Evolutionary conservation across 2,888 invertebrate genomes (phyloP).

Genomic region (Molanna angustata): DNA sequence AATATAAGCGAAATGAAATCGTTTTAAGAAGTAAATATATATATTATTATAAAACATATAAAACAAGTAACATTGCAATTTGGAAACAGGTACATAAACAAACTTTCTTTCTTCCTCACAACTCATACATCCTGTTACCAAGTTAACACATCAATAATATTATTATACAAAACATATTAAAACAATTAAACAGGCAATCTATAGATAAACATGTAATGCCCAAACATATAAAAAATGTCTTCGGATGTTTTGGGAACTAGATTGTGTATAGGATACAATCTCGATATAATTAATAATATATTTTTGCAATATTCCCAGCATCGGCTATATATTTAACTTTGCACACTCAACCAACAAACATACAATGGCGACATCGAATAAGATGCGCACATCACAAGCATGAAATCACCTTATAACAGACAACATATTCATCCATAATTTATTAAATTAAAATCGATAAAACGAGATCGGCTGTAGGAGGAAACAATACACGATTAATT

Average conservation of each 20-base stretch:
- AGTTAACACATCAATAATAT: background rate
- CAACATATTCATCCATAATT: background rate
- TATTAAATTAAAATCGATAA: background rate
- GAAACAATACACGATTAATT: conserved; percentile 29
- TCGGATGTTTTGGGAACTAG: too few relatives aligned
- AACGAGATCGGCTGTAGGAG: conserved; percentile 33
- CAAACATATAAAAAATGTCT: too few relatives aligned
- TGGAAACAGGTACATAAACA: conserved; percentile 30
- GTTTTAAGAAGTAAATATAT: conserved; percentile 15
- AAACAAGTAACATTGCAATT: conserved; percentile 32
- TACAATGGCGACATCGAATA: too few relatives aligned
- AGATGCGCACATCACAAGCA: background rate
- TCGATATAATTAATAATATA: background rate
- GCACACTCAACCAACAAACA: conserved; percentile 6
- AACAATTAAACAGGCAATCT: background rate
- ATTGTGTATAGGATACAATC: too few relatives aligned
- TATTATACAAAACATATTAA: conserved; percentile 6
- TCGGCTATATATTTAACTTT: conserved; percentile 6
- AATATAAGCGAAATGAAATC: conserved; percentile 16
- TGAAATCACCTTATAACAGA: background rate
- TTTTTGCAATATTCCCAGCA: conserved; percentile 8
- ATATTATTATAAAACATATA: conserved; percentile 27
- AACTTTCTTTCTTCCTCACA: conserved; percentile 1
- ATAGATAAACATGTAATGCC: too few relatives aligned
- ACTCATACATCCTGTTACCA: conserved; percentile 10